phyloP scores from a whole-genome alignment of 2,797 vertebrate genomes.

The Trichosurus vulpecula region DNA sequence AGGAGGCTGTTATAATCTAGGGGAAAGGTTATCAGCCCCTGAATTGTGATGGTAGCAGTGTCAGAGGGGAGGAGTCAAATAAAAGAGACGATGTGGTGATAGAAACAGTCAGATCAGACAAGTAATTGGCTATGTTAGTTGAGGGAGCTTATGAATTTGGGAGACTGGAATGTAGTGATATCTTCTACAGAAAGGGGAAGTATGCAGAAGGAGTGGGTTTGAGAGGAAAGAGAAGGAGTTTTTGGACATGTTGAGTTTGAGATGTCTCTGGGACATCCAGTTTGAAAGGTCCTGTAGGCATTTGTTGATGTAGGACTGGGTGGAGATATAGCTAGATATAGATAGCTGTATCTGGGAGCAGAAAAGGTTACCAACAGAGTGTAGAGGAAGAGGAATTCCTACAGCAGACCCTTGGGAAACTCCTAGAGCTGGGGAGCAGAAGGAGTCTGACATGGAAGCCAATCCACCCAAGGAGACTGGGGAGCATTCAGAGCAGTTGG shows the following conservation, averaged over 20 bases:
- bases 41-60: too few relatives aligned
- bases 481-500: background rate
- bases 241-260: background rate
- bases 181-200: background rate
- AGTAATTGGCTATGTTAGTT: background rate
- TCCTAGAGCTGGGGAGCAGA: background rate
- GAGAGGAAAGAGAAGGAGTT: background rate
- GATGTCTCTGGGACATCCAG: background rate
- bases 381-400: background rate
- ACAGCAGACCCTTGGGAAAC: background rate
- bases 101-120: background rate
- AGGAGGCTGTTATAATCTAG: background rate
- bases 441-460: background rate
- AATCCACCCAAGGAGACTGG: background rate
- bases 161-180: background rate
- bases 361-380: background rate
- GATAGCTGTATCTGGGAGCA: background rate
- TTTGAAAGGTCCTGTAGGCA: background rate
- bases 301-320: background rate
- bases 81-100: background rate
- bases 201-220: background rate
- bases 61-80: too few relatives aligned
- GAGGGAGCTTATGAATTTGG: background rate
- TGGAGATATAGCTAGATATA: background rate
- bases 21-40: background rate